Conservation (phyloP, 2,888 invertebrate genomes). For the Andrena minutula region DNA sequence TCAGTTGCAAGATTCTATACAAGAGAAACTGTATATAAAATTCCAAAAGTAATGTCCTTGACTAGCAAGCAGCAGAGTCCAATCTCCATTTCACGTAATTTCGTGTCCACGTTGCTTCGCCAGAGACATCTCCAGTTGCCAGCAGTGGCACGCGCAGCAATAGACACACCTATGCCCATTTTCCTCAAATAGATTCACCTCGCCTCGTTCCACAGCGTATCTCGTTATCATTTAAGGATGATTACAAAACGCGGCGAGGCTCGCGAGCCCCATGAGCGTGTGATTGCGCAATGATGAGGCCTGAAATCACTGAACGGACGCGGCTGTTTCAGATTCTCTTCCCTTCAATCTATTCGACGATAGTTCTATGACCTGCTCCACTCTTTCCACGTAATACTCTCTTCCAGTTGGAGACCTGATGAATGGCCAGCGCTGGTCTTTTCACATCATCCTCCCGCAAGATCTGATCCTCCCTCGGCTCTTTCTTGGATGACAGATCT, state of each 20-base stretch:
- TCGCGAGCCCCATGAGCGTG: conserved; percentile 71
- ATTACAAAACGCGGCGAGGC: conserved; percentile 74
- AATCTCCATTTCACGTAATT: conserved; percentile 38
- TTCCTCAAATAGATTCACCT: conserved; percentile 47
- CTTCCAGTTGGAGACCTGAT: conserved; percentile 70
- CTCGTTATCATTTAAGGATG: conserved; percentile 79
- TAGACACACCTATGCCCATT: conserved; percentile 46
- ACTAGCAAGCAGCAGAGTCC: background rate
- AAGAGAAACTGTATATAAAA: background rate
- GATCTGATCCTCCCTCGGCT: conserved; percentile 71
- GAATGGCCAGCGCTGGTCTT: conserved; percentile 72
- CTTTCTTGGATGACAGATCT: conserved; percentile 79
- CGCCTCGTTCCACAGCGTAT: conserved; percentile 67
- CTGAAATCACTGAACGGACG: conserved; percentile 74
- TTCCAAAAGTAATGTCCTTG: conserved; percentile 21
- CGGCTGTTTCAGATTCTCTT: conserved; percentile 47
- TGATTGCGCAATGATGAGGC: conserved; percentile 78
- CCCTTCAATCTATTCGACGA: conserved; percentile 47
- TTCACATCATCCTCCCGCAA: conserved; percentile 49
- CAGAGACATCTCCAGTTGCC: conserved; percentile 42
- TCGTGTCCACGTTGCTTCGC: background rate
- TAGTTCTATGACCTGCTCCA: conserved; percentile 43
- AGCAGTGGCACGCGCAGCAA: conserved; percentile 39
- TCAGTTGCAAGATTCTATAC: background rate
- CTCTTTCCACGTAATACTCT: conserved; percentile 53